Evolutionary conservation across 2,797 vertebrate species (phyloP).

Genomic region (Peromyscus melanophrys): DNA sequence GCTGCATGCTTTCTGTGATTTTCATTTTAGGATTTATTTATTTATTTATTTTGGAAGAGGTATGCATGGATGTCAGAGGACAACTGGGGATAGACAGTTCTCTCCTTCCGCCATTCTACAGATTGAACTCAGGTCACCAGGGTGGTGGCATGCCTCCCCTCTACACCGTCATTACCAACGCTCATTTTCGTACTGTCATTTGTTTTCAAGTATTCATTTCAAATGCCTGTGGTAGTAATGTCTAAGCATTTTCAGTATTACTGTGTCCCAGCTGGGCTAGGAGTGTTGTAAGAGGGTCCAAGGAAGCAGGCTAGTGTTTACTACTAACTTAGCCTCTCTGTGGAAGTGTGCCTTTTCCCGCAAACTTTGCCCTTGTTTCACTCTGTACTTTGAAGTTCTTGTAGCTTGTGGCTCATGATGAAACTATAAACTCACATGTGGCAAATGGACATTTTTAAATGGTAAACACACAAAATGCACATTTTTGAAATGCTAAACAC

Average conservation of each 20-base stretch:
- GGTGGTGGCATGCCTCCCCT: not conserved
- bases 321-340: not conserved
- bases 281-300: not conserved
- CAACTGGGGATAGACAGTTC: too few relatives aligned
- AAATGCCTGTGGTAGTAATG: not conserved
- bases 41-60: not conserved
- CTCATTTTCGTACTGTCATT: not conserved
- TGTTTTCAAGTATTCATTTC: not conserved
- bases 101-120: not conserved
- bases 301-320: not conserved
- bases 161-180: not conserved
- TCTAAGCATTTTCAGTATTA: not conserved
- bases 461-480: not conserved
- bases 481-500: not conserved
- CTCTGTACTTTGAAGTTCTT: not conserved
- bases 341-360: not conserved
- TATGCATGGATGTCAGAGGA: not conserved
- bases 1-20: not conserved
- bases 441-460: not conserved
- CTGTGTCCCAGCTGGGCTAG: accelerated
- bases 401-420: not conserved
- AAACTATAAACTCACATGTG: not conserved
- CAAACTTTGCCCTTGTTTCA: not conserved
- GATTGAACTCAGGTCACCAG: not conserved
- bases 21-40: not conserved